Conservation (phyloP, 2,113 vertebrate species). For the Emydocephalus ijimae region DNA sequence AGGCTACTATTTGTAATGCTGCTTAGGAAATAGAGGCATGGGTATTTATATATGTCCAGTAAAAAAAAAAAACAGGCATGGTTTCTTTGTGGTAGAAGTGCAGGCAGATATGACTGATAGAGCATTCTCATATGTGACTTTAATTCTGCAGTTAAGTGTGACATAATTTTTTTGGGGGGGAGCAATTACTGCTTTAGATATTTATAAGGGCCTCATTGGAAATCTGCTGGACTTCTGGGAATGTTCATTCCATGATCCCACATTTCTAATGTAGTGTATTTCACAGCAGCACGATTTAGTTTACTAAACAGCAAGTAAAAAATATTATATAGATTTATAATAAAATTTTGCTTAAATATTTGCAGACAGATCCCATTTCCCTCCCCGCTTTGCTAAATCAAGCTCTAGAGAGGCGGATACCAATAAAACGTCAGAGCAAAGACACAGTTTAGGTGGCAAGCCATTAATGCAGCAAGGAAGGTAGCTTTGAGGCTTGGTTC, state of each 20-base stretch:
- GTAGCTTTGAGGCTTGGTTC: neutral
- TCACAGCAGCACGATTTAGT: conserved; percentile 75
- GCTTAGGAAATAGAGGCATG: neutral
- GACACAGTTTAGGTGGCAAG: conserved; percentile 31
- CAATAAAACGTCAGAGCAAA: conserved; percentile 50
- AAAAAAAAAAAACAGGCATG: neutral
- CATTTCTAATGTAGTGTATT: conserved; percentile 51
- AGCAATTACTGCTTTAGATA: neutral
- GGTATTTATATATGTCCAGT: neutral
- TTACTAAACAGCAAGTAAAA: conserved; percentile 75
- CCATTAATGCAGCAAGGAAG: conserved; percentile 19
- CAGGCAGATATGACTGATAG: neutral
- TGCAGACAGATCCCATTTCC: conserved; percentile 64
- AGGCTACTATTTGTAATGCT: neutral
- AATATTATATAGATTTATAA: conserved; percentile 74
- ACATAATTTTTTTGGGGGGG: neutral
- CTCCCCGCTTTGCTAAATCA: conserved; percentile 64
- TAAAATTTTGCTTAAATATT: conserved; percentile 77
- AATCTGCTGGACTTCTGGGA: conserved; percentile 23
- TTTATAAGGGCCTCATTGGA: conserved; percentile 10
- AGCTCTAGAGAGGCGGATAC: conserved; percentile 54
- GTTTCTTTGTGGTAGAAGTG: neutral
- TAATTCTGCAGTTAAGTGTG: neutral
- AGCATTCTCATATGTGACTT: neutral
- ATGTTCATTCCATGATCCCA: conserved; percentile 29